A percentile compares a stretch with the other conserved stretches of the same genome.
These are phyloP conservation scores for Rynchops niger DNA, from an alignment of 2,113 vertebrate genomes.

Conservation along the genomic window DNA sequence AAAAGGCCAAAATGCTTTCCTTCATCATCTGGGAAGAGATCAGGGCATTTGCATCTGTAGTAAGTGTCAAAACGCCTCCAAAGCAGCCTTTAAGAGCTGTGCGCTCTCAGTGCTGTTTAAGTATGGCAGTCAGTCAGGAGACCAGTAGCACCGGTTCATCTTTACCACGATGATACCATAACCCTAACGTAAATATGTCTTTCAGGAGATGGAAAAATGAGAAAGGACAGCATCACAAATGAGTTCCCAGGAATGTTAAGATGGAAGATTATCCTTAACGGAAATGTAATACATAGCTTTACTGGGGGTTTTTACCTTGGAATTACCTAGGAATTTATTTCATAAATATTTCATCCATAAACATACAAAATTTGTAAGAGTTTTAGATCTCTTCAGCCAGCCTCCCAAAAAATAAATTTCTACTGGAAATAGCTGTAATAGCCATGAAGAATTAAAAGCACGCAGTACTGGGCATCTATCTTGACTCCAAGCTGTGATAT, in stretches of 20 bases:
- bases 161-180: background rate
- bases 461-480: background rate
- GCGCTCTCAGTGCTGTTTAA: background rate
- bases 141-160: background rate
- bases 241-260: background rate
- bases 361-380: background rate
- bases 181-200: background rate
- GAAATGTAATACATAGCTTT: background rate
- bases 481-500: background rate
- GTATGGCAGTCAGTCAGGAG: background rate
- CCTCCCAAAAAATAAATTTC: background rate
- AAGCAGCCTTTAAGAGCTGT: background rate
- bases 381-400: background rate
- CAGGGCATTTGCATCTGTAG: background rate
- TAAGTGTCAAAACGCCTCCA: background rate
- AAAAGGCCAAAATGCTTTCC: background rate
- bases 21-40: background rate
- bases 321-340: background rate
- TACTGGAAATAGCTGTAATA: background rate
- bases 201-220: background rate
- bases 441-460: background rate
- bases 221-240: background rate
- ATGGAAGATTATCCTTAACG: background rate
- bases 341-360: background rate
- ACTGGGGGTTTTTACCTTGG: background rate